A percentile compares a stretch with the other conserved stretches of the same genome.
phyloP scores from a whole-genome alignment of 2,113 vertebrate genomes.

The Gambusia affinis region DNA sequence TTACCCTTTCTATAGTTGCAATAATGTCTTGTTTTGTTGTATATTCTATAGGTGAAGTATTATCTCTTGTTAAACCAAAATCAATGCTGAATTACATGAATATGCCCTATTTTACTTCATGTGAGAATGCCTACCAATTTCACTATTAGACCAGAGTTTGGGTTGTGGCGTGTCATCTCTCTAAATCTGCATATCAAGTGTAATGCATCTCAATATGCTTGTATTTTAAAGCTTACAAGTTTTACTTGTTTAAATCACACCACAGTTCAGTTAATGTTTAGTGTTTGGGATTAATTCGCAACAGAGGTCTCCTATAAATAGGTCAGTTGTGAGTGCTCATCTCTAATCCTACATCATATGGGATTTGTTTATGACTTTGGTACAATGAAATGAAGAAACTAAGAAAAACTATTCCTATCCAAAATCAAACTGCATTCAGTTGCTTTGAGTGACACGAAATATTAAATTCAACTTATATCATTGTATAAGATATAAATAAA shows the following conservation, averaged over 20 bases:
- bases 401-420: too few relatives aligned
- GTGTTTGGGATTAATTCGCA: slow-evolving; percentile 15
- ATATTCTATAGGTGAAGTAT: not conserved
- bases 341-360: slow-evolving; percentile 33
- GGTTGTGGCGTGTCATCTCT: not conserved
- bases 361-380: not conserved
- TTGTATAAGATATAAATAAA: too few relatives aligned
- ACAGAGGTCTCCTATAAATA: slow-evolving; percentile 16
- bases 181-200: not conserved
- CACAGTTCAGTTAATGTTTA: slow-evolving; percentile 8
- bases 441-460: too few relatives aligned
- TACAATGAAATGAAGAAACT: too few relatives aligned
- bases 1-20: not conserved
- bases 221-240: not conserved
- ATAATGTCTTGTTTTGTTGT: not conserved
- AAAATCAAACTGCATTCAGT: too few relatives aligned
- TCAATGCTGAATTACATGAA: not conserved
- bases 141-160: too few relatives aligned
- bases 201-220: not conserved
- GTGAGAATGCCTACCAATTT: too few relatives aligned
- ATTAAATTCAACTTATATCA: too few relatives aligned
- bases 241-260: slow-evolving; percentile 8
- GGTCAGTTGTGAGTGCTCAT: slow-evolving; percentile 28
- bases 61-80: not conserved
- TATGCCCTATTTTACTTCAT: not conserved